These are phyloP conservation scores for Burhinus bistriatus DNA, from an alignment of 2,113 vertebrate genomes.

Conservation along the genomic window DNA sequence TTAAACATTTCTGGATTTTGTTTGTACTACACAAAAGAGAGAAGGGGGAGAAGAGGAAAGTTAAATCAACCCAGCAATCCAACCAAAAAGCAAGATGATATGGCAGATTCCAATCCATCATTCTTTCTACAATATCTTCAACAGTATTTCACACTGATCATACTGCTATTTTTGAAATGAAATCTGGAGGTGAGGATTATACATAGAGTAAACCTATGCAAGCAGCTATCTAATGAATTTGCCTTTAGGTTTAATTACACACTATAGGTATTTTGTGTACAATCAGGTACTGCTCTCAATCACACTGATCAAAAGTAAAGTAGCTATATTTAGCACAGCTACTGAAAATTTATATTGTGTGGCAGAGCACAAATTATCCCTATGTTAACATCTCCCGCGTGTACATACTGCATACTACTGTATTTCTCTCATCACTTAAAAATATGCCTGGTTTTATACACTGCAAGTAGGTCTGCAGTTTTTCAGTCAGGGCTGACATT, in stretches of 20 bases:
- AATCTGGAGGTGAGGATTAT: not conserved
- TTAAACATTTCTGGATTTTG: conserved; percentile 99
- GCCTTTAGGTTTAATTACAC: not conserved
- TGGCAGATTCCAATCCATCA: not conserved
- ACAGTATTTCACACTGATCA: not conserved
- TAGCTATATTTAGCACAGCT: not conserved
- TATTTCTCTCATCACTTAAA: not conserved
- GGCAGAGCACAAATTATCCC: not conserved
- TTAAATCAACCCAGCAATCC: not conserved
- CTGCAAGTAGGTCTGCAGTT: not conserved
- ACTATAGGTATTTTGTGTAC: not conserved
- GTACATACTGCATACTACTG: not conserved
- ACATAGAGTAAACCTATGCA: not conserved
- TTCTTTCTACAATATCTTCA: not conserved
- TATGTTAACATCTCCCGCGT: not conserved
- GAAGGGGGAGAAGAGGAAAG: not conserved
- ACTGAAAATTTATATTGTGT: not conserved
- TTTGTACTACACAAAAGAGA: conserved; percentile 85
- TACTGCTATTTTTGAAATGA: not conserved
- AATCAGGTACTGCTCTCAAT: not conserved
- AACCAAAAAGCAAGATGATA: not conserved
- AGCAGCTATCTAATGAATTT: not conserved
- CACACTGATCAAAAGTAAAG: not conserved
- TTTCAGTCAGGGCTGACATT: not conserved
- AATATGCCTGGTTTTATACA: not conserved